Conservation (phyloP, 2,797 vertebrate species). For the Propithecus deckenii region DNA sequence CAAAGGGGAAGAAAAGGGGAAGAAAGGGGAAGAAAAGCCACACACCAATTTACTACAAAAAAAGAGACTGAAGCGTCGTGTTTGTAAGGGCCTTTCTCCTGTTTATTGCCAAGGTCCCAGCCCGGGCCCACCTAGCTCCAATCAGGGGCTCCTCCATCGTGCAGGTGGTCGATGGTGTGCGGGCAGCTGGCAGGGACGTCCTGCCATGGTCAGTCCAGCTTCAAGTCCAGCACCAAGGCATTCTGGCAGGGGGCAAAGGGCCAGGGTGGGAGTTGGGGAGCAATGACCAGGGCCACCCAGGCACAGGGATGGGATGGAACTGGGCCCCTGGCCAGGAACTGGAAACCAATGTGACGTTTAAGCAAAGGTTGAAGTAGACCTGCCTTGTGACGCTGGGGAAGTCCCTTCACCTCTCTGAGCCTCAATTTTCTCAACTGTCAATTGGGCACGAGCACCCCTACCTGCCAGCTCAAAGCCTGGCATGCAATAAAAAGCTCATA, state of each 20-base stretch:
- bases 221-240: constrained; percentile 34
- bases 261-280: not conserved
- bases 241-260: constrained; percentile 41
- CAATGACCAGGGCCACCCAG: not conserved
- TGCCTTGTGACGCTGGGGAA: not conserved
- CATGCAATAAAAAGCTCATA: not conserved
- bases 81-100: not conserved
- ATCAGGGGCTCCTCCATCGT: not conserved
- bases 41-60: not conserved
- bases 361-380: not conserved
- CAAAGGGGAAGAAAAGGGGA: not conserved
- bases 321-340: not conserved
- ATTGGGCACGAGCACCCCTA: not conserved
- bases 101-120: constrained; percentile 61
- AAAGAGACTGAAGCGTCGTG: not conserved
- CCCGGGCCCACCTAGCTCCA: not conserved
- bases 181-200: not conserved
- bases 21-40: not conserved
- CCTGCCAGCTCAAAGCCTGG: not conserved
- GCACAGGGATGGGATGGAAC: not conserved
- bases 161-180: accelerated
- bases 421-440: not conserved
- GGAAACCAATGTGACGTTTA: not conserved
- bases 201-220: accelerated
- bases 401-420: not conserved